Base-by-base conservation (phyloP, 37 sponge, comb jelly and placozoan genomes). In the Tethya wilhelma region DNA sequence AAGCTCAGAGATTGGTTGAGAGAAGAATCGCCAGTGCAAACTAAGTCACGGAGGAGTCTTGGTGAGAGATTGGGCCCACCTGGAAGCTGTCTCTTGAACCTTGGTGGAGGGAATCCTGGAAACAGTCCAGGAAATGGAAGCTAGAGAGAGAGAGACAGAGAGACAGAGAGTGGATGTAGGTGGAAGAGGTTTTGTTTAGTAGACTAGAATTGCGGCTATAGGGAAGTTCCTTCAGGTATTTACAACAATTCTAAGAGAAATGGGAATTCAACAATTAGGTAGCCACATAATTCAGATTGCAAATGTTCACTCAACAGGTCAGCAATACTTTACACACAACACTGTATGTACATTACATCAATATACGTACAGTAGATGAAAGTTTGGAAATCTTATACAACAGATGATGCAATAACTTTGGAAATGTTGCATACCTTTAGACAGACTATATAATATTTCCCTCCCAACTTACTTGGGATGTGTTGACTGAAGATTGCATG, bases 81-180 rank as follows among this genome's bases (percentile, higher is more conserved):
- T 4, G 3, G 2, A 26, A 40, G 22, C n/a, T 38, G 71, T 44
- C 44, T 26, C 25, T 8, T n/a, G n/a, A n/a, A n/a, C n/a, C n/a
- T n/a, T 3, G 45, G 20, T 1, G 71, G 29, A 17, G 3, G 14
- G 26, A 44, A 29, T 6, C 17, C 20, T 34, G 71, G 9, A 44
- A 30, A 44, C 20, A 44, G 45, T 19, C 23, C 23, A 30, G 12
- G 41, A 30, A 44, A 17, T 42, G 71, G 71, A 17, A 41, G 45
- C 22, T 6, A 40, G 71, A 38, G 69, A n/a, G 69, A 68, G 40
- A n/a, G 69, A 68, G 69, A n/a, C 39, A 68, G 69, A n/a, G 69
- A 68, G 40, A n/a, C 9, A 68, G 69, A n/a, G 69, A 68, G 69
- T 37, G 69, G 33, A 40, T 8, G 69, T 9, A 23, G 69, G 69